These are phyloP conservation scores for Baronia brevicornis DNA, from an alignment of 2,888 invertebrate species.

Conservation along the genomic window DNA sequence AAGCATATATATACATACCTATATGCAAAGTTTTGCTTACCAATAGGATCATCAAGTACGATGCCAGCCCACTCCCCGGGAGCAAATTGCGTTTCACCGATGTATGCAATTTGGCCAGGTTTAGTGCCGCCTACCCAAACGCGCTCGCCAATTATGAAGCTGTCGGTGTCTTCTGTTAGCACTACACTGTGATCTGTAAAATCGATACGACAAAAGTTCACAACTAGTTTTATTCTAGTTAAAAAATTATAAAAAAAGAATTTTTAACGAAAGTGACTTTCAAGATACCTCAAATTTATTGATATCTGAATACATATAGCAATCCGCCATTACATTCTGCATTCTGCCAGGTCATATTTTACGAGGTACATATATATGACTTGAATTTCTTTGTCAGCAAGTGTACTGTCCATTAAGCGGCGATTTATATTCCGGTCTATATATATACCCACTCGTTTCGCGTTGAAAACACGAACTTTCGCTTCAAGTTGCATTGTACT, in stretches of 20 bases:
- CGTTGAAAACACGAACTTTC: slow-evolving; percentile 47
- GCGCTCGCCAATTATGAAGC: slow-evolving; percentile 95
- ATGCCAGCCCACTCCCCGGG: slow-evolving; percentile 99
- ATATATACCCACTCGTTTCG: slow-evolving; percentile 44
- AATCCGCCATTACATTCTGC: slow-evolving; percentile 35
- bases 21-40: slow-evolving; percentile 62
- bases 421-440: slow-evolving; percentile 52
- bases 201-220: too few relatives aligned
- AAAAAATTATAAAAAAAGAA: slow-evolving; percentile 12
- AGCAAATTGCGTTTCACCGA: slow-evolving; percentile 97
- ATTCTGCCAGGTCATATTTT: slow-evolving; percentile 42
- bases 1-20: not conserved
- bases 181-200: slow-evolving; percentile 87
- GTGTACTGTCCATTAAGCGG: slow-evolving; percentile 52
- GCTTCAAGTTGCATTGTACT: slow-evolving; percentile 31
- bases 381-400: slow-evolving; percentile 58
- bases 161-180: slow-evolving; percentile 92
- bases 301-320: slow-evolving; percentile 46
- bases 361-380: slow-evolving; percentile 48
- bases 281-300: slow-evolving; percentile 37
- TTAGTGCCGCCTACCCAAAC: slow-evolving; percentile 96
- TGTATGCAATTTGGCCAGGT: slow-evolving; percentile 93
- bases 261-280: slow-evolving; percentile 26
- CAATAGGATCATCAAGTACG: slow-evolving; percentile 95
- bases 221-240: slow-evolving; percentile 12